phyloP scores from a whole-genome alignment of 1,140 invertebrate genomes.

The Ptiloglossa arizonensis region DNA sequence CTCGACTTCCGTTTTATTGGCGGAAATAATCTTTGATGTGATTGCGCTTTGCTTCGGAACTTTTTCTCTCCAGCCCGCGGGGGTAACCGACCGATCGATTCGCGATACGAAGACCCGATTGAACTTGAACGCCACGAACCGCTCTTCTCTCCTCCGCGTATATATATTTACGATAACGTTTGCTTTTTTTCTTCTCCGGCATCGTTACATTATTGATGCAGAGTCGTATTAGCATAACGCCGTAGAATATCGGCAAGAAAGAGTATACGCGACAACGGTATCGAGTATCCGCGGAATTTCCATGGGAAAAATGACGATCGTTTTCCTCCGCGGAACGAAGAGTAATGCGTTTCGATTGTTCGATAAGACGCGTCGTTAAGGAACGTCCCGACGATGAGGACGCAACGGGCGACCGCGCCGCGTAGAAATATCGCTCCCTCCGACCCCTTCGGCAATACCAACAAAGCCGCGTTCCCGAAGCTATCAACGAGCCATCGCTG shows the following conservation, averaged over 20 bases:
- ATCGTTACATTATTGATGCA: constrained; percentile 46
- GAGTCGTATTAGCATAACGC: constrained; percentile 32
- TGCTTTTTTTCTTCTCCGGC: neutral
- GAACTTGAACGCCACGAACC: constrained; percentile 15
- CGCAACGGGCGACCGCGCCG: neutral
- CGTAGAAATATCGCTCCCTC: constrained; percentile 37
- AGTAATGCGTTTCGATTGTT: constrained; percentile 38
- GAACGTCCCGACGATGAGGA: constrained; percentile 6
- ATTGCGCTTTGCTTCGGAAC: constrained; percentile 73
- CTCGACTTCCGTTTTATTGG: constrained; percentile 78
- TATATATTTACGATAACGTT: constrained; percentile 40
- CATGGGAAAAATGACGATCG: neutral
- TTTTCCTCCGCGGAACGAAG: neutral
- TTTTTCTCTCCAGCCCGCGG: constrained; percentile 47
- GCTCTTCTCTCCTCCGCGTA: too few species aligned
- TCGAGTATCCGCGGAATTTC: too few species aligned
- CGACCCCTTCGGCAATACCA: constrained; percentile 70
- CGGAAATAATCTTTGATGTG: constrained; percentile 81
- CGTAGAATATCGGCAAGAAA: constrained; percentile 19
- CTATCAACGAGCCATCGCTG: constrained; percentile 61
- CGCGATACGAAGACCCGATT: constrained; percentile 30
- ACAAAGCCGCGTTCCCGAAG: constrained; percentile 62
- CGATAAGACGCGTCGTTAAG: constrained; percentile 41
- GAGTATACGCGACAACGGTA: neutral
- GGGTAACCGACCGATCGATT: constrained; percentile 54